phyloP scores from a whole-genome alignment of 2,888 invertebrate genomes.

The Thelaira solivaga region DNA sequence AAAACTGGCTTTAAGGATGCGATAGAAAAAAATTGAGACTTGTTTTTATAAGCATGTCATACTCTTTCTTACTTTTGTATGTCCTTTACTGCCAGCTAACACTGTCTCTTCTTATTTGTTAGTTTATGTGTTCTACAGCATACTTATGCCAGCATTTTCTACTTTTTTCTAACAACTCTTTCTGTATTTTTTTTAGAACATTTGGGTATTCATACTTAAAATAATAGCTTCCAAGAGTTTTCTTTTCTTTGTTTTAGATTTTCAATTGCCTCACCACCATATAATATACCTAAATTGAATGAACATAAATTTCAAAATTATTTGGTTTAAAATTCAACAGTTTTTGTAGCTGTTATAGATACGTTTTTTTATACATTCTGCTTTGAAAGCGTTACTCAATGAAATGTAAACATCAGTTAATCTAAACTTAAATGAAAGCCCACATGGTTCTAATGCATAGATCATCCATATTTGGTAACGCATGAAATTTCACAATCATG shows the following conservation, averaged over 20 bases:
- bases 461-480: slow-evolving; percentile 60
- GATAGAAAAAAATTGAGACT: too few relatives aligned
- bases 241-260: not conserved
- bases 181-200: not conserved
- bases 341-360: not conserved
- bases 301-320: slow-evolving; percentile 47
- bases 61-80: not conserved
- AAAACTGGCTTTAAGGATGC: too few relatives aligned
- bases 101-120: slow-evolving; percentile 5
- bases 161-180: not conserved
- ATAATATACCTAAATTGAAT: slow-evolving; percentile 40
- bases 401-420: slow-evolving; percentile 47
- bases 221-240: not conserved
- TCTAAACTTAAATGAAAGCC: slow-evolving; percentile 29
- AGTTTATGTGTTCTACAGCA: not conserved
- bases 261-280: not conserved
- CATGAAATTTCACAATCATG: slow-evolving; percentile 51
- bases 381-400: not conserved
- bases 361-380: not conserved
- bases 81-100: not conserved
- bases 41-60: too few relatives aligned
- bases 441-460: slow-evolving; percentile 44
- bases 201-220: not conserved
- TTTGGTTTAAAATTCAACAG: slow-evolving; percentile 26
- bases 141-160: not conserved